Conservation (phyloP, 2,888 invertebrate genomes). For the Autographa pulchrina region DNA sequence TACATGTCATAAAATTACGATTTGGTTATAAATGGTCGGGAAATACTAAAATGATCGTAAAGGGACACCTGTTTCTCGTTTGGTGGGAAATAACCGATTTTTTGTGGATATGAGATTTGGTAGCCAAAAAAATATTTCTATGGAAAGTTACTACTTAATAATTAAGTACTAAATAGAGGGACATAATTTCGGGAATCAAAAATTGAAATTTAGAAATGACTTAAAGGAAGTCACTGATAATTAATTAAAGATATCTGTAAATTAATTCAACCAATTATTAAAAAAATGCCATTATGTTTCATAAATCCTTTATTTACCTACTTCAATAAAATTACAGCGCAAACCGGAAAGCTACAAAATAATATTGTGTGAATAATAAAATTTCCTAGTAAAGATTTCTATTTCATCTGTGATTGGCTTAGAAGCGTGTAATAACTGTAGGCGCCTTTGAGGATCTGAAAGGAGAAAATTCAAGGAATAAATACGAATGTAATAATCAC, state of each 20-base stretch:
- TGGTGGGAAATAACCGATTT: neutral
- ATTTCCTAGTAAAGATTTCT: constrained; percentile 3
- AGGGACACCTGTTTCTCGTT: neutral
- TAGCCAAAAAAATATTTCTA: too few species aligned
- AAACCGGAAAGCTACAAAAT: neutral
- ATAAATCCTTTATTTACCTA: neutral
- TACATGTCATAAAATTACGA: constrained; percentile 16
- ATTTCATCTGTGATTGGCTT: constrained; percentile 67
- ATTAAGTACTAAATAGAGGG: too few species aligned
- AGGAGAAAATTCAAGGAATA: constrained; percentile 42
- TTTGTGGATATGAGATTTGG: neutral
- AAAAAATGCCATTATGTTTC: neutral
- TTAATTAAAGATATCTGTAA: too few species aligned
- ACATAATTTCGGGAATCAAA: too few species aligned
- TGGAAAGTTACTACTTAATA: too few species aligned
- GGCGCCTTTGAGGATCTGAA: constrained; percentile 79
- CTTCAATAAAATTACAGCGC: neutral
- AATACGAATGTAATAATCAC: constrained; percentile 4
- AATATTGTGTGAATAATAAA: neutral
- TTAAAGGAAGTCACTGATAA: too few species aligned
- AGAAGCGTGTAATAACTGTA: constrained; percentile 78
- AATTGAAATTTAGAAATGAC: too few species aligned
- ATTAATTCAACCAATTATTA: too few species aligned
- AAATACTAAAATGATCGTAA: neutral
- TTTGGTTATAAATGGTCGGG: constrained; percentile 14